These are phyloP conservation scores for Cremastobaeus sp. DNA, from an alignment of 2,888 invertebrate genomes.

Conservation along the genomic window DNA sequence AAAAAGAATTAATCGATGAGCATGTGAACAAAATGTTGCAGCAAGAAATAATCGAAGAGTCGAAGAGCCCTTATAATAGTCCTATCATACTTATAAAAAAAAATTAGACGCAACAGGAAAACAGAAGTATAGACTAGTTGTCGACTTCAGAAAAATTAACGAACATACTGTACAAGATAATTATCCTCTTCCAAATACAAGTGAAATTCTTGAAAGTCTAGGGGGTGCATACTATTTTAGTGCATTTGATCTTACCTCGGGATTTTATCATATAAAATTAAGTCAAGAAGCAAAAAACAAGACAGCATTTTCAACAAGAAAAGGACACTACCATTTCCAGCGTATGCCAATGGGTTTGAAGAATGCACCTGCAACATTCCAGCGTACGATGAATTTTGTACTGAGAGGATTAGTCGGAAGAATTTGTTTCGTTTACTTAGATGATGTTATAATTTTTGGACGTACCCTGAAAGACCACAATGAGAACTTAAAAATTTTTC, in stretches of 20 bases:
- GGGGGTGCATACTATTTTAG: no score
- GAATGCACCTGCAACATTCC: conserved; percentile 1
- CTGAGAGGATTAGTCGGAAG: not conserved
- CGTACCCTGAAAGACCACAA: not conserved
- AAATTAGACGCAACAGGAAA: conserved; percentile 1
- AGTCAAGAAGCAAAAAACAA: not conserved
- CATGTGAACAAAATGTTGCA: conserved; percentile 10
- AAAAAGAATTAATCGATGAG: not conserved
- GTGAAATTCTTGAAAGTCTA: no score
- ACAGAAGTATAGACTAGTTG: not conserved
- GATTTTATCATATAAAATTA: no score
- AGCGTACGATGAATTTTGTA: conserved; percentile 1
- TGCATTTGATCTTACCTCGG: no score
- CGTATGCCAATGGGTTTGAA: conserved; percentile 15
- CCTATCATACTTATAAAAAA: conserved; percentile 1
- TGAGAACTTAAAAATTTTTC: not conserved
- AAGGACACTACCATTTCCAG: conserved; percentile 4
- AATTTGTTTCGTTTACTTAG: not conserved
- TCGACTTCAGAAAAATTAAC: conserved; percentile 8
- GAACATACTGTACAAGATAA: no score
- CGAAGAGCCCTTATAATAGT: conserved; percentile 2
- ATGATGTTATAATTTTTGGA: no score
- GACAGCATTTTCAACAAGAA: conserved; percentile 5
- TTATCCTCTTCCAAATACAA: no score
- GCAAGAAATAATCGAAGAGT: conserved; percentile 3